A percentile compares a stretch with the other conserved stretches of the same genome.
These are phyloP conservation scores for Anabas testudineus DNA, from an alignment of 2,797 vertebrate genomes.

Conservation along the genomic window DNA sequence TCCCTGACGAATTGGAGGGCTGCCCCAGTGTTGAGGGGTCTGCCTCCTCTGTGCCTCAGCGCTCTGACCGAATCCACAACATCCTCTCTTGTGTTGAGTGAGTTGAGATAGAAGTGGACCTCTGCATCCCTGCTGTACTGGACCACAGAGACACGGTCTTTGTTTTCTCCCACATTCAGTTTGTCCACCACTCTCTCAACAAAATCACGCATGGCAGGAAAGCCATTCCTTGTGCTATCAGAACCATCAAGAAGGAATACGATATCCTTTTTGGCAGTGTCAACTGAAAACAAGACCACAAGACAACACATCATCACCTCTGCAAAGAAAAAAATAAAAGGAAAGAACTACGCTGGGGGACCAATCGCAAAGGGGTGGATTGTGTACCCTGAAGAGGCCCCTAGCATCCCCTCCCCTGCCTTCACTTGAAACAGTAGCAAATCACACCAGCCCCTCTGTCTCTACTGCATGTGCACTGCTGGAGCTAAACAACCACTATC, in stretches of 20 bases:
- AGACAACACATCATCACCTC: no score
- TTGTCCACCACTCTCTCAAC: background rate
- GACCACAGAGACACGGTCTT: constrained; percentile 46
- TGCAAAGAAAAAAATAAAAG: no score
- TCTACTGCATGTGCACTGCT: constrained; percentile 23
- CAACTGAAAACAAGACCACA: no score
- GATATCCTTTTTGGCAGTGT: constrained; percentile 79
- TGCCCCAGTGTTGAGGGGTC: constrained; percentile 66
- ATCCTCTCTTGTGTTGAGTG: constrained; percentile 46
- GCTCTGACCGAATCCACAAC: constrained; percentile 51
- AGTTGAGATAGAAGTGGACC: no score
- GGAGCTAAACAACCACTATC: no score
- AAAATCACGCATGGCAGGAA: background rate
- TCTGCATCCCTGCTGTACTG: constrained; percentile 8
- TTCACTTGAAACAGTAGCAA: no score
- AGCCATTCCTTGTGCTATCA: constrained; percentile 71
- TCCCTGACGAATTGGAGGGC: constrained; percentile 59
- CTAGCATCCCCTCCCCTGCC: background rate
- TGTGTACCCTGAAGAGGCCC: no score
- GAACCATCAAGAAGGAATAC: constrained; percentile 90
- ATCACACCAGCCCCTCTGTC: background rate
- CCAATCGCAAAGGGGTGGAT: no score
- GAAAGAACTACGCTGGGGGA: no score
- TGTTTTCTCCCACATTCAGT: constrained; percentile 39
- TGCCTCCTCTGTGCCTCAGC: constrained; percentile 58